Evolutionary conservation across 2,888 invertebrate genomes (phyloP).

Genomic region (Fabriciana adippe): DNA sequence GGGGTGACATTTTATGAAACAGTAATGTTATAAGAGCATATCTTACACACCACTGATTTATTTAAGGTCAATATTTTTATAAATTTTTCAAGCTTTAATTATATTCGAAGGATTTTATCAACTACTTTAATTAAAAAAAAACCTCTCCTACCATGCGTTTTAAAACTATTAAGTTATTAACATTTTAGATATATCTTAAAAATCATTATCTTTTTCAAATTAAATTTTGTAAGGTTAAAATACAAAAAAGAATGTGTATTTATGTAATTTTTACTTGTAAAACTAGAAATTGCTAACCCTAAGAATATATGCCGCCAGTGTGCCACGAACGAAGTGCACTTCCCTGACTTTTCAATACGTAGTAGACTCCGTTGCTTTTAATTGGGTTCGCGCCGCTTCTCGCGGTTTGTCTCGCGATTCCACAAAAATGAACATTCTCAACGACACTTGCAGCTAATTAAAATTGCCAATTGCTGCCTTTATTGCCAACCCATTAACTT

Average conservation of each 20-base stretch:
- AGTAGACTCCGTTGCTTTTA: slow-evolving; percentile 57
- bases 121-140: too few relatives aligned
- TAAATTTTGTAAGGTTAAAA: too few relatives aligned
- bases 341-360: slow-evolving; percentile 55
- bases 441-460: slow-evolving; percentile 56
- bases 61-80: too few relatives aligned
- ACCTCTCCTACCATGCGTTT: too few relatives aligned
- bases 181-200: too few relatives aligned
- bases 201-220: too few relatives aligned
- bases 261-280: slow-evolving; percentile 3
- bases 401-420: slow-evolving; percentile 50
- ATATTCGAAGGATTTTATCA: too few relatives aligned
- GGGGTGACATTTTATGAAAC: slow-evolving; percentile 30
- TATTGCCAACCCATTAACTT: slow-evolving; percentile 39
- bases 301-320: slow-evolving; percentile 34
- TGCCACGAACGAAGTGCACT: slow-evolving; percentile 40
- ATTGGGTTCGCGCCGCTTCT: slow-evolving; percentile 60
- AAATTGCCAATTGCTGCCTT: slow-evolving; percentile 51
- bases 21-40: not conserved
- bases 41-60: too few relatives aligned
- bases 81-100: too few relatives aligned
- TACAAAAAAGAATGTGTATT: not conserved
- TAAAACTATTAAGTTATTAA: too few relatives aligned
- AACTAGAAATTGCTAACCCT: slow-evolving; percentile 31
- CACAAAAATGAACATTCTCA: slow-evolving; percentile 61